Percentiles rank a stretch among this genome's conserved stretches.
Conservation (phyloP, 2,888 invertebrate species). For the Seladonia tumulorum region DNA sequence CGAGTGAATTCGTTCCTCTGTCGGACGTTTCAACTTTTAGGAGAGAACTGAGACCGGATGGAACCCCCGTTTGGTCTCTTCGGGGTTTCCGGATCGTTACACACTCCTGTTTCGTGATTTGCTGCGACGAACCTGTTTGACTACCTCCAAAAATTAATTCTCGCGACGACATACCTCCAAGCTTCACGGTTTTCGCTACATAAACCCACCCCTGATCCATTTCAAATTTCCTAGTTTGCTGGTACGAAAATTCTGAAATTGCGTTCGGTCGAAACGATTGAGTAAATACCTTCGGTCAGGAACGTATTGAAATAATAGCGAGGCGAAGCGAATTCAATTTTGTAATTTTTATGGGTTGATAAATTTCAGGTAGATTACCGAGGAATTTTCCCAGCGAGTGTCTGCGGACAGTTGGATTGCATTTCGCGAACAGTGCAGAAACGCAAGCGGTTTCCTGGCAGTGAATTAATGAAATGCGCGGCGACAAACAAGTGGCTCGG, state of each 20-base stretch:
- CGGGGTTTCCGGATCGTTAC: background rate
- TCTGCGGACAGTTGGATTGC: background rate
- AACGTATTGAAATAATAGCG: no score
- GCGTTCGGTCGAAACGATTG: no score
- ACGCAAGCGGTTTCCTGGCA: background rate
- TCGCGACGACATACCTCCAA: background rate
- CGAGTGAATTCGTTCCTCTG: background rate
- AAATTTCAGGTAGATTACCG: background rate
- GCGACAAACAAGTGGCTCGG: background rate
- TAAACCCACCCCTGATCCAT: background rate
- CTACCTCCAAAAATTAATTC: background rate
- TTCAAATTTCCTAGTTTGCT: no score
- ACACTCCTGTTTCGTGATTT: background rate
- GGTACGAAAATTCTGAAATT: no score
- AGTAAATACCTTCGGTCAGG: no score
- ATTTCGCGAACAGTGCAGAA: background rate
- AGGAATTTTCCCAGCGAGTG: background rate
- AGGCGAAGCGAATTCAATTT: no score
- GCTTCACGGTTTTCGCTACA: background rate
- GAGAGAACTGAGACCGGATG: background rate
- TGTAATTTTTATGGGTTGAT: no score
- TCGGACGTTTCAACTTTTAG: background rate
- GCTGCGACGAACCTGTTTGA: background rate
- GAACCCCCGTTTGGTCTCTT: background rate
- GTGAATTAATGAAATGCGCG: conserved; percentile 1